Evolutionary conservation across 2,113 vertebrate genomes (phyloP).

Genomic region (Forbesichthys agassizii): DNA sequence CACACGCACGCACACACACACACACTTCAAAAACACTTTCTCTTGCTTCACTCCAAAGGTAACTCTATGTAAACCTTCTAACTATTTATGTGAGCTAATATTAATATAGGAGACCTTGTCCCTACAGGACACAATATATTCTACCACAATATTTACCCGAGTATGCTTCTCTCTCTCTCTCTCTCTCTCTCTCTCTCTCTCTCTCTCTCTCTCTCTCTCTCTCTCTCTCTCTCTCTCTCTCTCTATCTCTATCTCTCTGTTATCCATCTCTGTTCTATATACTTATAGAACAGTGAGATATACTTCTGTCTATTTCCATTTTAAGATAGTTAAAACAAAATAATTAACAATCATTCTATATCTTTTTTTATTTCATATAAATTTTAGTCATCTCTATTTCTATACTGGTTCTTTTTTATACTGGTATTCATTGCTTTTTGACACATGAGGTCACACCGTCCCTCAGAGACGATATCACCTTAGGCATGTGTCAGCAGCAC

Average conservation of each 20-base stretch:
- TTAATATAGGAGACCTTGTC: not conserved
- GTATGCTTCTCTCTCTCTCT: not conserved
- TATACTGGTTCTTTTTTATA: not conserved
- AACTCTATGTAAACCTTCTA: too few relatives aligned
- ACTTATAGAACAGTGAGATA: not conserved
- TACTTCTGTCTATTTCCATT: too few relatives aligned
- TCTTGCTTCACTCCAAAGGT: not conserved
- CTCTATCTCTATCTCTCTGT: not conserved
- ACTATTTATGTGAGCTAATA: too few relatives aligned
- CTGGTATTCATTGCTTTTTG: too few relatives aligned
- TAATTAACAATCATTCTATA: too few relatives aligned
- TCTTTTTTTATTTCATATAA: not conserved
- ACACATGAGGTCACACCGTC: too few relatives aligned
- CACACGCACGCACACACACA: not conserved
- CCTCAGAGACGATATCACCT: not conserved
- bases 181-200: conserved; percentile 1
- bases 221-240: too few relatives aligned
- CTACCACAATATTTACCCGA: not conserved
- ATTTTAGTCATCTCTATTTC: not conserved
- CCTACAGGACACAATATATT: not conserved
- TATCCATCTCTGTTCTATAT: not conserved
- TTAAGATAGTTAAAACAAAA: too few relatives aligned
- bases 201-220: not conserved
- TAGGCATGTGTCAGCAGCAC: conserved; percentile 10
- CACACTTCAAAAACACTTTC: not conserved